phyloP scores from a whole-genome alignment of 2,888 invertebrate genomes.

The Escarpia spicata region DNA sequence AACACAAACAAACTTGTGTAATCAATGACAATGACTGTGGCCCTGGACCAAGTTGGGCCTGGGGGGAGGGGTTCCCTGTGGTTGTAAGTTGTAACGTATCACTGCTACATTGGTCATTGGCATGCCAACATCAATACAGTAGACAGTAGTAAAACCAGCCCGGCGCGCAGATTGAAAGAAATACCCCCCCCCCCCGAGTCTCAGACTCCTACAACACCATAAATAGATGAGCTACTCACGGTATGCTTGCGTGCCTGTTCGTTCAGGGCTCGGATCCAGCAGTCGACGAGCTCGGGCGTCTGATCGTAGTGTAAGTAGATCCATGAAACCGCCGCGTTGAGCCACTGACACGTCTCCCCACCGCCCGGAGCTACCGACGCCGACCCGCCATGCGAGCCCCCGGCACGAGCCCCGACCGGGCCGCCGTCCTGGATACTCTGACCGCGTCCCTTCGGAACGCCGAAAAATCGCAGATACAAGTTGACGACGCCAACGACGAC shows the following conservation, averaged over 20 bases:
- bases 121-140: background rate
- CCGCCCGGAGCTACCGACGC: background rate
- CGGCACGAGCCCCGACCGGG: conserved; percentile 13
- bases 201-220: background rate
- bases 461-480: conserved; percentile 56
- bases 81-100: background rate
- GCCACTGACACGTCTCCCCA: conserved; percentile 59
- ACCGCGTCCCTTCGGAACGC: conserved; percentile 53
- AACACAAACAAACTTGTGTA: background rate
- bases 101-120: background rate
- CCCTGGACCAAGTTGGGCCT: background rate
- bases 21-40: background rate
- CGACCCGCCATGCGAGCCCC: background rate
- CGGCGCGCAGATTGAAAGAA: background rate
- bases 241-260: conserved; percentile 62
- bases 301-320: conserved; percentile 58
- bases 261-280: conserved; percentile 65
- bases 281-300: conserved; percentile 60
- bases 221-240: conserved; percentile 32
- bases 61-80: no score
- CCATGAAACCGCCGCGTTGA: conserved; percentile 62
- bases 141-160: background rate
- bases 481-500: conserved; percentile 55
- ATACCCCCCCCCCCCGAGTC: background rate
- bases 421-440: conserved; percentile 26